Evolutionary conservation across 2,888 invertebrate genomes (phyloP), one percentile per base, ranked within the genome.

Genomic region (Mesopsocus fuscifrons): DNA sequence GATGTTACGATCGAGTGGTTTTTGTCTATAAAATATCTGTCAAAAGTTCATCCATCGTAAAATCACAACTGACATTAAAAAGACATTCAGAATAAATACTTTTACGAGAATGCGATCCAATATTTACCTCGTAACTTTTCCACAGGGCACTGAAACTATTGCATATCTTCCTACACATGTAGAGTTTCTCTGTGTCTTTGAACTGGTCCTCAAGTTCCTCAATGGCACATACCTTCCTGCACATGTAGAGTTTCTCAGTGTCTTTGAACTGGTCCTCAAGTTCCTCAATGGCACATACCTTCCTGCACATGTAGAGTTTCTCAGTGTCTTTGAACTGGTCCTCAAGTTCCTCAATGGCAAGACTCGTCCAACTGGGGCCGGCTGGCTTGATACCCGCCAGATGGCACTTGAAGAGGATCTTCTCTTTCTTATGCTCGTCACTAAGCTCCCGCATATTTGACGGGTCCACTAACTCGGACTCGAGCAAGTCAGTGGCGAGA

Each of bases 301-400:
- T 51, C 58, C 70, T 71, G 0, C 69, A 66, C 2, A 74, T 68
- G 51, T 64, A 74, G 50, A 59, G 53, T 50, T 56, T 50, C 49
- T 63, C 49, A 45, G 53, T 71, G 71, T 0, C 59, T 2, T 61
- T 59, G 2, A 75, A 56, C 2, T 72, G 59, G 11, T 69, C 67
- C 34, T 63, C 61, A 2, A 82, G 63, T 48, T 63, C 69, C 48
- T 76, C 71, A 21, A 70, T 70, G 0, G 80, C 69, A 1, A 71
- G 53, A 0, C 63, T 62, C 0, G 72, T 68, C 78, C 78, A 79
- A 18, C 64, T 63, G 1, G 71, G 74, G 0, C 77, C 76, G 0
- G 79, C 77, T 0, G 85, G 77, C 18, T 63, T 59, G 8, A 87
- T 67, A 16, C 77, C 77, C 2, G 69, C 71, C 41, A 88, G 56